Conservation (phyloP, 2,888 invertebrate genomes). For the Heteromurus nitidus region DNA sequence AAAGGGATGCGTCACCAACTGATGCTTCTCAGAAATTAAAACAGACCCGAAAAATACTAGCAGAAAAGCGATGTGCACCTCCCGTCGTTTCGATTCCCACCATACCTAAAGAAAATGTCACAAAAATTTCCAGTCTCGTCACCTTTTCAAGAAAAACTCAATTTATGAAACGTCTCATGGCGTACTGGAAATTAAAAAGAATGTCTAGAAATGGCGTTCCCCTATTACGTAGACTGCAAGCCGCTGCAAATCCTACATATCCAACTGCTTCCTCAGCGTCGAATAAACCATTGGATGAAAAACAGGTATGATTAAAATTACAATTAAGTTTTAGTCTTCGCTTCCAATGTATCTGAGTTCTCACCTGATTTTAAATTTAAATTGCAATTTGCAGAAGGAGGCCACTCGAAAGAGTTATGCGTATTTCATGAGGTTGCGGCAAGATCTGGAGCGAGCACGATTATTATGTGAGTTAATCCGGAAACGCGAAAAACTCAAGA, state of each 20-base stretch:
- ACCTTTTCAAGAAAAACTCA: constrained; percentile 85
- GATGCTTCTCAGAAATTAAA: constrained; percentile 87
- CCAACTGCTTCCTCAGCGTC: constrained; percentile 71
- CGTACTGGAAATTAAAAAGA: constrained; percentile 98
- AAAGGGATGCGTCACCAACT: constrained; percentile 52
- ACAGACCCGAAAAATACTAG: constrained; percentile 89
- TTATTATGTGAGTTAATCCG: constrained; percentile 95
- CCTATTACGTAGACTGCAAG: constrained; percentile 88
- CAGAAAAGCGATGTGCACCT: constrained; percentile 91
- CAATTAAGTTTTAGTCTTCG: too few relatives aligned
- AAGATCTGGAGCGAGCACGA: constrained; percentile 94
- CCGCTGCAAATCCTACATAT: constrained; percentile 77
- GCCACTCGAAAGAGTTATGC: constrained; percentile 76
- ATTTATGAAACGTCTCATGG: constrained; percentile 91
- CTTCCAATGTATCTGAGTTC: not conserved
- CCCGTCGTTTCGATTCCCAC: constrained; percentile 96
- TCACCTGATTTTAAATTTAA: not conserved
- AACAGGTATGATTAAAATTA: constrained; percentile 34
- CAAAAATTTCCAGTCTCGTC: constrained; percentile 89
- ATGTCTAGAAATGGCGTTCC: constrained; percentile 97
- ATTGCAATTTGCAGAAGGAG: constrained; percentile 32
- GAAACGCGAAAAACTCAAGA: constrained; percentile 95
- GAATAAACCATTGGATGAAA: constrained; percentile 33
- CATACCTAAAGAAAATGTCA: constrained; percentile 89
- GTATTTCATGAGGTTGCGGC: constrained; percentile 94